Percentiles rank a stretch among this genome's conserved stretches.
These are phyloP conservation scores for Tautogolabrus adspersus DNA, from an alignment of 2,113 vertebrate species.

Conservation along the genomic window DNA sequence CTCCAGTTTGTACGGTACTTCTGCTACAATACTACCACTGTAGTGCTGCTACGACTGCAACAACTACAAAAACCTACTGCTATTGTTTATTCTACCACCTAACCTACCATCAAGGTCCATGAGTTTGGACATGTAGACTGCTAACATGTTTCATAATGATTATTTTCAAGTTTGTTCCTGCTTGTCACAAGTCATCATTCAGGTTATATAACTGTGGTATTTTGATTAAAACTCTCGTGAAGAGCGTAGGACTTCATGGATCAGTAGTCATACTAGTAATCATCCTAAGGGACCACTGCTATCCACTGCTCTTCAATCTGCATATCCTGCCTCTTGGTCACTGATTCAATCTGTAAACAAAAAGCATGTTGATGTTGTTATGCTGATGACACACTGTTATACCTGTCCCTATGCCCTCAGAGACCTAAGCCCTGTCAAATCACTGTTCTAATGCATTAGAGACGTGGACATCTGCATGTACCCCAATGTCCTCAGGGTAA, in stretches of 20 bases:
- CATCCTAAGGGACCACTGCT: background rate
- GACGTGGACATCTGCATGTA: background rate
- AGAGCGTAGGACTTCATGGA: background rate
- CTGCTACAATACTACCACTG: too few relatives aligned
- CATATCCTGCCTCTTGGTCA: too few relatives aligned
- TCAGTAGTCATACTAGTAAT: background rate
- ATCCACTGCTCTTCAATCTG: background rate
- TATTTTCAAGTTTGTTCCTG: too few relatives aligned
- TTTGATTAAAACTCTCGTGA: background rate
- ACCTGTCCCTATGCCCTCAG: background rate
- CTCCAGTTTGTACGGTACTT: too few relatives aligned
- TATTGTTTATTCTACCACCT: too few relatives aligned
- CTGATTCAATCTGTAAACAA: background rate
- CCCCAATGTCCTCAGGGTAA: background rate
- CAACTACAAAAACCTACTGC: too few relatives aligned
- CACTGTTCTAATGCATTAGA: background rate
- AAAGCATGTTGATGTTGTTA: background rate
- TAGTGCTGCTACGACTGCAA: too few relatives aligned
- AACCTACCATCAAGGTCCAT: background rate
- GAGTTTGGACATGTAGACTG: too few relatives aligned
- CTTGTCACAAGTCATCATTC: background rate
- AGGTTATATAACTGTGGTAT: background rate
- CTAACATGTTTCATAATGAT: too few relatives aligned
- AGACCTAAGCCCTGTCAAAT: background rate
- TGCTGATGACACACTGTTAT: background rate